Evolutionary conservation across 2,888 invertebrate genomes (phyloP).

Genomic region (Sarcophaga rosellei): DNA sequence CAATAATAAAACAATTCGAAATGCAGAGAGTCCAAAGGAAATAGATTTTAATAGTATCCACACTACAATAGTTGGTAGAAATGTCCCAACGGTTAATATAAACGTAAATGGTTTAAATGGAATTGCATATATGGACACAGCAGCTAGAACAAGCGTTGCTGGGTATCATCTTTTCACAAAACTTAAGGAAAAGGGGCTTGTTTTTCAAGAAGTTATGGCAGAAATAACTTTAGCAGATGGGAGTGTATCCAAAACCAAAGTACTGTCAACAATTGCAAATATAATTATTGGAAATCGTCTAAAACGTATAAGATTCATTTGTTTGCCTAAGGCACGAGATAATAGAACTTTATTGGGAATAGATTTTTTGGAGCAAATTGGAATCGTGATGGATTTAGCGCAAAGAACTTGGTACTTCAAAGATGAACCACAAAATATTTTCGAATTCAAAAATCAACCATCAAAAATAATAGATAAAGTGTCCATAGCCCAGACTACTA

Average conservation of each 20-base stretch:
- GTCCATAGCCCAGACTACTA: not conserved
- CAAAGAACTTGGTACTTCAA: conserved; percentile 33
- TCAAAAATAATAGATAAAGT: not conserved
- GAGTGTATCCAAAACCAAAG: conserved; percentile 33
- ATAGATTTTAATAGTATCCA: conserved; percentile 41
- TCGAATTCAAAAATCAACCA: conserved; percentile 31
- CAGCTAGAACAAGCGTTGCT: conserved; percentile 62
- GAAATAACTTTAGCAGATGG: conserved; percentile 65
- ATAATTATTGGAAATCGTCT: conserved; percentile 51
- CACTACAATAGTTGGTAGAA: conserved; percentile 35
- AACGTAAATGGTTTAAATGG: conserved; percentile 46
- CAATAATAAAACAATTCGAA: not conserved
- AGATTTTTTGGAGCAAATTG: conserved; percentile 42
- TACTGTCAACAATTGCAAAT: conserved; percentile 48
- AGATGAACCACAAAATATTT: conserved; percentile 54
- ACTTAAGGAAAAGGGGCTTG: conserved; percentile 37
- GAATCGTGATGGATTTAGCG: conserved; percentile 51
- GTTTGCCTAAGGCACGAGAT: conserved; percentile 44
- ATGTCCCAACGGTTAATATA: conserved; percentile 50
- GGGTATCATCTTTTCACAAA: conserved; percentile 56
- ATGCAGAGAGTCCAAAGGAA: conserved; percentile 11
- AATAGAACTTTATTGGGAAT: conserved; percentile 49
- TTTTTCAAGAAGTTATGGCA: conserved; percentile 50
- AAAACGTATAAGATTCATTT: conserved; percentile 66
- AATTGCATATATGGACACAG: conserved; percentile 59